These are phyloP conservation scores for Rattus norvegicus DNA, from an alignment of 2,113 vertebrate genomes.

Conservation along the genomic window GRCr8 NC_086035.1:18052001-18052500, in stretches of 20 bases:
- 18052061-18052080: not conserved
- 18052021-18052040: not conserved
- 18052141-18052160: not conserved
- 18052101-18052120: not conserved
- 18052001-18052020: not conserved
- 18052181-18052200: not conserved
- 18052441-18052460: too few species aligned
- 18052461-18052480: too few species aligned
- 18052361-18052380: not conserved
- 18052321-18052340: not conserved
- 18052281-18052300: not conserved
- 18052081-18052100: not conserved
- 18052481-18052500: too few species aligned
- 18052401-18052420: too few species aligned
- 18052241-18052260: not conserved
- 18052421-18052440: too few species aligned
- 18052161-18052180: too few species aligned
- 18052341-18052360: not conserved
- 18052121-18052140: not conserved
- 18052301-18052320: not conserved
- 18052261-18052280: not conserved
- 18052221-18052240: not conserved
- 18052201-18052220: not conserved
- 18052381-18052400: not conserved
- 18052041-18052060: not conserved